phyloP scores from a whole-genome alignment of 2,113 vertebrate genomes.

The Mormoops blainvillei region DNA sequence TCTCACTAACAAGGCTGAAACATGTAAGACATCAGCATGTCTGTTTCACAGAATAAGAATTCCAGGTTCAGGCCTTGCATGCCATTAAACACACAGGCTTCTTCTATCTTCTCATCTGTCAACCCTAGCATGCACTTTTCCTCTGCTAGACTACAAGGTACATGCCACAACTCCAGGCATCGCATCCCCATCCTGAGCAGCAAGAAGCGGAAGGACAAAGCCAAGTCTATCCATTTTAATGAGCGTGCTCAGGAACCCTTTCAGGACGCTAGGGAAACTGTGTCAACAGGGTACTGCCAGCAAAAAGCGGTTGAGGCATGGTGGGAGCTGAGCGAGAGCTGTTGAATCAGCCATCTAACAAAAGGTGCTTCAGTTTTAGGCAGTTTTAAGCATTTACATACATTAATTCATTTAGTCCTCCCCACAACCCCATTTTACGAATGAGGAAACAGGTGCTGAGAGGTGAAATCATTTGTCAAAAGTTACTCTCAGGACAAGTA shows the following conservation, averaged over 20 bases:
- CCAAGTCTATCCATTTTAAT: neutral
- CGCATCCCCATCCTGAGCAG: neutral
- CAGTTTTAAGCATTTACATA: neutral
- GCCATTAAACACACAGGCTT: neutral
- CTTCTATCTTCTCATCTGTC: neutral
- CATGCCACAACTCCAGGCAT: neutral
- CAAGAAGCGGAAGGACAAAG: neutral
- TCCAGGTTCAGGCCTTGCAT: neutral
- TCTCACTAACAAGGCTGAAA: neutral
- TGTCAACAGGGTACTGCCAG: neutral
- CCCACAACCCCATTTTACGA: neutral
- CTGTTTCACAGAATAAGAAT: neutral
- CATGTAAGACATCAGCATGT: neutral
- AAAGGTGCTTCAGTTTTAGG: neutral
- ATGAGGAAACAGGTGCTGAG: neutral
- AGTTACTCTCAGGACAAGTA: neutral
- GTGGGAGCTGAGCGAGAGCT: neutral
- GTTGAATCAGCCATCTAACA: neutral
- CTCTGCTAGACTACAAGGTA: neutral
- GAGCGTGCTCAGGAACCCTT: neutral
- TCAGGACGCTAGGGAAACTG: neutral
- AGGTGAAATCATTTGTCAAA: neutral
- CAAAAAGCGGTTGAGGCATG: fast-evolving
- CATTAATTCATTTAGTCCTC: neutral
- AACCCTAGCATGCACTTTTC: neutral